A percentile compares a stretch with the other conserved stretches of the same genome.
Evolutionary conservation across 2,797 vertebrate species (phyloP).

Genomic region (Hirundo rustica): DNA sequence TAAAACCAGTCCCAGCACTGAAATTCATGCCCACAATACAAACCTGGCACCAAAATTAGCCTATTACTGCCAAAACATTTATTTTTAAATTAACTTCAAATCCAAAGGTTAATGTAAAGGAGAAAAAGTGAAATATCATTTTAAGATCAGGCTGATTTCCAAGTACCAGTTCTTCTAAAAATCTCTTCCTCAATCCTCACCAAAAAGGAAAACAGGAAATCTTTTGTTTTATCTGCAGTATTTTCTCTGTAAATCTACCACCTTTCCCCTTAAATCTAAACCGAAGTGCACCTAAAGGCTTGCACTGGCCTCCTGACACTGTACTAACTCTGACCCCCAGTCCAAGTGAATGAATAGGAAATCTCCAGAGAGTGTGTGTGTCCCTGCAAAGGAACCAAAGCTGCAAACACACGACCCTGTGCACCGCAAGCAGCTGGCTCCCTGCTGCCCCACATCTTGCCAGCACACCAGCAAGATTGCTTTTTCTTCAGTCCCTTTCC

Average conservation of each 20-base stretch:
- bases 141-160: background rate
- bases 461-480: background rate
- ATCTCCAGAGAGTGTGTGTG: fast-evolving
- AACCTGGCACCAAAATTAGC: background rate
- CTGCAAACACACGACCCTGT: background rate
- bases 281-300: background rate
- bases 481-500: background rate
- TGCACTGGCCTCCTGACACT: background rate
- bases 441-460: background rate
- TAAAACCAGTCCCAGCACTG: background rate
- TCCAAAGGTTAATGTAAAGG: background rate
- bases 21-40: background rate
- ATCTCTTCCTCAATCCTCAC: background rate
- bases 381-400: background rate
- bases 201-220: background rate
- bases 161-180: background rate
- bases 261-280: background rate
- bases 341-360: background rate
- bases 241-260: background rate
- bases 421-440: background rate
- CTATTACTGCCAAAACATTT: background rate
- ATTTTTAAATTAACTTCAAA: background rate
- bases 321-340: background rate
- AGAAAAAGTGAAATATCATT: background rate
- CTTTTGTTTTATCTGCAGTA: background rate